These are phyloP conservation scores for Lepidothrix coronata DNA, from an alignment of 2,113 vertebrate genomes.

Conservation along the genomic window DNA sequence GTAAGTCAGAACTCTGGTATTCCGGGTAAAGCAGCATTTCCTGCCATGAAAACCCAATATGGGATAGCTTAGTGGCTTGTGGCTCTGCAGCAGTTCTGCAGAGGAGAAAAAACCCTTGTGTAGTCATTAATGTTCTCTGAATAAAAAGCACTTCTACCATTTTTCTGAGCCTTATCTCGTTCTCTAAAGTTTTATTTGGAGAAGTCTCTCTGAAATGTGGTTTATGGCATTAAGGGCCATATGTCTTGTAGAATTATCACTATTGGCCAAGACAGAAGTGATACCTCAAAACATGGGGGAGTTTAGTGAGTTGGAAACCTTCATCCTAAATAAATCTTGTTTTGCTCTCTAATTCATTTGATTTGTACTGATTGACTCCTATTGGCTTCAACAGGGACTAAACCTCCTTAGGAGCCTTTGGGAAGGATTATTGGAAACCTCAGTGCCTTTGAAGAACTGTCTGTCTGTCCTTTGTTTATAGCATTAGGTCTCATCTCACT, in stretches of 20 bases:
- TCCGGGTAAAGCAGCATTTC: background rate
- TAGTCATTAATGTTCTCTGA: background rate
- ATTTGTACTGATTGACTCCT: background rate
- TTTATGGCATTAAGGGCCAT: background rate
- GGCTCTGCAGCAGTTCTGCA: background rate
- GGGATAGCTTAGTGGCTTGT: background rate
- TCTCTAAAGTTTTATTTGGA: background rate
- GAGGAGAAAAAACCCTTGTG: background rate
- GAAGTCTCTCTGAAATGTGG: background rate
- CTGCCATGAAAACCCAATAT: background rate
- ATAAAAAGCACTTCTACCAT: background rate
- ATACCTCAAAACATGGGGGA: background rate
- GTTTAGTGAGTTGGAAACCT: background rate
- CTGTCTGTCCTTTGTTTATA: slow-evolving; percentile 19
- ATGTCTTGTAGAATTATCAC: background rate
- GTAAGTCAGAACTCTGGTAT: background rate
- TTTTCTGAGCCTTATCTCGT: background rate
- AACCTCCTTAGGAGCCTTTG: slow-evolving; percentile 43
- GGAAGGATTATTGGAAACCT: slow-evolving; percentile 22
- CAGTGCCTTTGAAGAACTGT: background rate
- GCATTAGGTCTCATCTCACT: slow-evolving; percentile 1
- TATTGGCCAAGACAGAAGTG: background rate
- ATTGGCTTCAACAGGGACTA: background rate
- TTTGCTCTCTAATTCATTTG: background rate
- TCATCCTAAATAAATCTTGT: background rate